These are phyloP conservation scores for Spilosoma lubricipeda DNA, from an alignment of 2,888 invertebrate species.

Conservation along the genomic window DNA sequence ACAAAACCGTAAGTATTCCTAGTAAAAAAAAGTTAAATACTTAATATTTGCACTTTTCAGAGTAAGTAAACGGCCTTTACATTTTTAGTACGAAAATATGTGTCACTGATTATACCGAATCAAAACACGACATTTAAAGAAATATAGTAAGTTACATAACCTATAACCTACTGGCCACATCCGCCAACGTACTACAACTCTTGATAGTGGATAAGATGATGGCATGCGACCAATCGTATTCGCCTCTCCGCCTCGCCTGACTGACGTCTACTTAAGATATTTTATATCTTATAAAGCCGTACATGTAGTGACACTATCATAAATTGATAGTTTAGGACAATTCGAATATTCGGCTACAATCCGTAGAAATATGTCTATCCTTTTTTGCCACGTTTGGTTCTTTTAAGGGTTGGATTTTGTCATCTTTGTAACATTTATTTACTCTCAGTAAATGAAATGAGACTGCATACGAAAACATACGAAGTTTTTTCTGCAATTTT, in stretches of 20 bases:
- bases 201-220: constrained; percentile 9
- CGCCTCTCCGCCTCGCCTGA: background rate
- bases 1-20: too few species aligned
- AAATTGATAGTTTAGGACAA: background rate
- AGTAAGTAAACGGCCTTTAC: background rate
- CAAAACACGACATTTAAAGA: background rate
- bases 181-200: background rate
- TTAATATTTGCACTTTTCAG: background rate
- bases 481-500: too few species aligned
- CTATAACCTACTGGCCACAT: background rate
- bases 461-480: background rate
- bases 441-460: background rate
- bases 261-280: background rate
- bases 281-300: background rate
- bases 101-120: background rate
- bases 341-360: background rate
- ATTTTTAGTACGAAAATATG: background rate
- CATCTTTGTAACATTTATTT: background rate
- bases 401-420: background rate
- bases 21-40: background rate
- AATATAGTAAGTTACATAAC: background rate
- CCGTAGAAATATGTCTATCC: background rate
- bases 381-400: background rate
- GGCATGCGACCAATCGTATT: background rate
- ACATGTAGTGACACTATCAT: background rate